phyloP scores from a whole-genome alignment of 2,797 vertebrate species.

The Siniperca undulata region DNA sequence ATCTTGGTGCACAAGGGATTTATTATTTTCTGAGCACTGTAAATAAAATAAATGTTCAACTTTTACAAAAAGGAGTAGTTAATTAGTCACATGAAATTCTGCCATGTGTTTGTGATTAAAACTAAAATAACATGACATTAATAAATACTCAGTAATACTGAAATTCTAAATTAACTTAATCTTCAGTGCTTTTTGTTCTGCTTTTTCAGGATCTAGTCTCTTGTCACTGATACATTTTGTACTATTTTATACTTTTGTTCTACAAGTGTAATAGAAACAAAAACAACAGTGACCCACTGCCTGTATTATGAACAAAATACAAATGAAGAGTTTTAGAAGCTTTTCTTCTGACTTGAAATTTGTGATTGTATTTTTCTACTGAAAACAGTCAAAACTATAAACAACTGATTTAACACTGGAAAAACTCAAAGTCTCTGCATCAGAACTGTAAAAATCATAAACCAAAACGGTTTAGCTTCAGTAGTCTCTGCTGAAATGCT shows the following conservation, averaged over 20 bases:
- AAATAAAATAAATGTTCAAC: neutral
- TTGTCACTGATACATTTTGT: neutral
- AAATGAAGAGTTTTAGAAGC: neutral
- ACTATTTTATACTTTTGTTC: neutral
- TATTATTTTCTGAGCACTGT: neutral
- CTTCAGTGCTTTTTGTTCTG: neutral
- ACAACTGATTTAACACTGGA: neutral
- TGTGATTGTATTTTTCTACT: neutral
- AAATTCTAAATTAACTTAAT: neutral
- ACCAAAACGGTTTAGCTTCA: slow-evolving; percentile 53
- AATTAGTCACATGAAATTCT: neutral
- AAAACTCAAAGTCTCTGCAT: neutral
- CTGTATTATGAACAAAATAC: neutral
- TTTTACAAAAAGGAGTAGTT: neutral
- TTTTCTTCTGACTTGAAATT: neutral
- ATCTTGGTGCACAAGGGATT: neutral
- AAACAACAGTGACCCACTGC: neutral
- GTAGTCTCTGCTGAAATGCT: slow-evolving; percentile 86
- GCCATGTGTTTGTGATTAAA: neutral
- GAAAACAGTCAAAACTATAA: neutral
- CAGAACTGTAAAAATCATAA: neutral
- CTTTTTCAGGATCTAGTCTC: neutral
- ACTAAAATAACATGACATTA: neutral
- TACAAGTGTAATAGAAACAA: neutral
- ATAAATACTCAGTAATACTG: neutral